Evolutionary conservation across 2,113 vertebrate genomes (phyloP), one percentile per base, ranked within the genome.

Genomic region (Syrmaticus mikado): DNA sequence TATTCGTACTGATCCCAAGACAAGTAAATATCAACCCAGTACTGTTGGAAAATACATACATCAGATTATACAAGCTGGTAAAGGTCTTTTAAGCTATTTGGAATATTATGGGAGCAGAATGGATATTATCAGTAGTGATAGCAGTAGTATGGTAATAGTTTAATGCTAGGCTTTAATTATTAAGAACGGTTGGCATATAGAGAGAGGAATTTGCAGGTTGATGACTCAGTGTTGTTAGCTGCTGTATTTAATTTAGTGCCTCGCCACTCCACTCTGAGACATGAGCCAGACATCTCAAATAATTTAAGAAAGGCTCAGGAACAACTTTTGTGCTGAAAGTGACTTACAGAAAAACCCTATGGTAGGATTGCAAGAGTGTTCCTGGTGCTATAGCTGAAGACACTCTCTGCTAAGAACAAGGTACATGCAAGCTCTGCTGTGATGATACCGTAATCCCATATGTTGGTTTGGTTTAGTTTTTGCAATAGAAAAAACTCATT

Each of bases 11-110:
- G 97, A 91, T 99, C 98, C 99, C 98, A 99, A 71, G 97, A 97
- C 57, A 99, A 97, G 95, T 99, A 99, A 62, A 97, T 84, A 53
- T 99, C 99, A 68, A 97, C 97, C 99, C 99, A 99, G 62, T 95
- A 94, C 98, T 98, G 94, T 50, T 81, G 94, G 64, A 19, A 90
- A 96, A 96, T 34, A 90, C 8, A 90, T 12, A 82, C 1, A 82
- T 79, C 52, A 90, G 32, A 40, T 92, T 74, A 90, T 4, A 78
- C 17, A 10, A 87, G 41, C 10, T 55, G 60, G 18, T 53, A 50
- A 71, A 87, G 73, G 5, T 73, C 50, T 72, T 50, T 28, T 61
- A 71, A 24, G 0, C 25, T 58, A 20, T 48, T 40, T 75, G 65
- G 28, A 85, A 38, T 85, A n/a, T 46, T 77, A 70, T 6, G 30